Evolutionary conservation across 2,113 vertebrate species (phyloP).

Genomic region (Nannobrachium achirus): DNA sequence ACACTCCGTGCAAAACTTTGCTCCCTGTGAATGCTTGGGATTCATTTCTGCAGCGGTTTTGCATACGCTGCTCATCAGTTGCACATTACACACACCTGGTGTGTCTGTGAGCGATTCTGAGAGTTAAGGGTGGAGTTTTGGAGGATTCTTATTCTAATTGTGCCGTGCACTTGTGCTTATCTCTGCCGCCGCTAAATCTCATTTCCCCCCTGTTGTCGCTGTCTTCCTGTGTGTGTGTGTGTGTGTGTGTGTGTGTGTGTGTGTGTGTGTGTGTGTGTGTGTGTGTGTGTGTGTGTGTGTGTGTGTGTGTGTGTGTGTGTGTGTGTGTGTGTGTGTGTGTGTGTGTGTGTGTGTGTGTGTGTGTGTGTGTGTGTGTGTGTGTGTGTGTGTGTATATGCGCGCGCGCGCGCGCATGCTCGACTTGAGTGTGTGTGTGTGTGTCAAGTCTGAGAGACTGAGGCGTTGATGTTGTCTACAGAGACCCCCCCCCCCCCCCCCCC

Average conservation of each 20-base stretch:
- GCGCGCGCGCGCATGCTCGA: not conserved
- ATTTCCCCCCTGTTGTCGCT: no score
- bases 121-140: no score
- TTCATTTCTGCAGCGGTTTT: no score
- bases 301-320: constrained; percentile 31
- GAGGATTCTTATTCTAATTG: no score
- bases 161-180: no score
- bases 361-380: constrained; percentile 6
- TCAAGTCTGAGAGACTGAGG: constrained; percentile 59
- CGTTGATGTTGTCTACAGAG: constrained; percentile 69
- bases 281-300: constrained; percentile 27
- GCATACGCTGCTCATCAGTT: no score
- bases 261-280: constrained; percentile 1
- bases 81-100: no score
- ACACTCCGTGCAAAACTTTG: no score
- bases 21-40: no score
- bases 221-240: not conserved
- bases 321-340: constrained; percentile 43
- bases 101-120: no score
- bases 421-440: constrained; percentile 26
- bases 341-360: constrained; percentile 3
- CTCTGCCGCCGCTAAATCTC: no score
- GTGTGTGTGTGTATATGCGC: constrained; percentile 28
- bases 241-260: constrained; percentile 3
- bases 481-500: constrained; percentile 79